phyloP scores from a whole-genome alignment of 2,113 vertebrate genomes.

The Muntiacus muntjak region DNA sequence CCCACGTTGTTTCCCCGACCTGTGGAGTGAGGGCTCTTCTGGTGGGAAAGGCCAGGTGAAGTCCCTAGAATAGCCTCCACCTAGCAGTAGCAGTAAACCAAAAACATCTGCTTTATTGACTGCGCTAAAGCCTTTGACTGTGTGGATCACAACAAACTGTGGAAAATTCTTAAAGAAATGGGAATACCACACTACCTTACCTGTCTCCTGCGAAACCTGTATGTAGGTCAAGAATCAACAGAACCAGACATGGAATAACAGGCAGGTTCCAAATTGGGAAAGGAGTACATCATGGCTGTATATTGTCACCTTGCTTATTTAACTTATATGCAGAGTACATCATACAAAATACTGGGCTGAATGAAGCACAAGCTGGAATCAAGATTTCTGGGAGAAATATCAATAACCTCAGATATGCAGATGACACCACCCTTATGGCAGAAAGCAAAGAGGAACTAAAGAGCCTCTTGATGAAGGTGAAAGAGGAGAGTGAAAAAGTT shows the following conservation, averaged over 20 bases:
- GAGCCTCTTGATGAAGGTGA: background rate
- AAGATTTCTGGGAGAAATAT: background rate
- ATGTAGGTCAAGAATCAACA: background rate
- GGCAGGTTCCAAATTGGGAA: background rate
- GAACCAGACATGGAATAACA: background rate
- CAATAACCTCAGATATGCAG: background rate
- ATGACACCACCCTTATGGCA: background rate
- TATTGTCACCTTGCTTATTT: background rate
- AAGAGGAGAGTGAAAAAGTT: background rate
- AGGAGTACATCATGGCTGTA: background rate
- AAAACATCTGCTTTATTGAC: background rate
- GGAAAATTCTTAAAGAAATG: background rate
- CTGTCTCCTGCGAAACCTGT: background rate
- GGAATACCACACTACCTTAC: background rate
- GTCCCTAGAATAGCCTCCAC: fast-evolving
- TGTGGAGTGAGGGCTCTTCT: background rate
- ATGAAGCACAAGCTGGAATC: background rate
- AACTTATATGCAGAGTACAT: background rate
- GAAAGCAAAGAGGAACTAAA: background rate
- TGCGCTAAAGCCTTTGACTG: background rate
- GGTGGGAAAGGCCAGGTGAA: background rate
- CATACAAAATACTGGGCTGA: background rate
- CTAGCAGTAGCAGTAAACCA: background rate
- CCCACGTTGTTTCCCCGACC: background rate
- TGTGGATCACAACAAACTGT: background rate